A percentile compares a stretch with the other conserved stretches of the same genome.
These are phyloP conservation scores for Candoia aspera DNA, from an alignment of 2,113 vertebrate genomes.

Conservation along the genomic window DNA sequence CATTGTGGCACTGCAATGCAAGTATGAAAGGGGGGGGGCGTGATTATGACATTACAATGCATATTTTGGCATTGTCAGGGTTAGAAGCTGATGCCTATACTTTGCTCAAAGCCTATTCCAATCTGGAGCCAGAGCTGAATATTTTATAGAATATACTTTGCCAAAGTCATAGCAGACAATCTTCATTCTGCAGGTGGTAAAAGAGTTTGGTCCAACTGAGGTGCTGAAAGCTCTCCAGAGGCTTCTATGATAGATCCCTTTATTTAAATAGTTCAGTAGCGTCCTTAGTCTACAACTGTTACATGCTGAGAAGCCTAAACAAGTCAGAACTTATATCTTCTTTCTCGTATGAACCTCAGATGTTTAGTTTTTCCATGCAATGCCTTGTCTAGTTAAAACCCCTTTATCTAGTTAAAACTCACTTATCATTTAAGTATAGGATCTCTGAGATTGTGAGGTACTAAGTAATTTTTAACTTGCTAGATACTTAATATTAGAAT, in stretches of 20 bases:
- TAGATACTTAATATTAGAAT: background rate
- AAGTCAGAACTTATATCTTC: background rate
- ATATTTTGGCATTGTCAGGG: background rate
- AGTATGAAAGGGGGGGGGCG: background rate
- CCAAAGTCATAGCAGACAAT: background rate
- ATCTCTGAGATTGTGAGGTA: background rate
- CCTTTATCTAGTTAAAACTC: background rate
- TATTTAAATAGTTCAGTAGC: background rate
- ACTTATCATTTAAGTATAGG: background rate
- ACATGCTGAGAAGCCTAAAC: background rate
- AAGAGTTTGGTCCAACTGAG: background rate
- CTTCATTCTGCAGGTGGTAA: background rate
- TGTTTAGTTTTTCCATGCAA: no score
- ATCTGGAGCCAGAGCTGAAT: background rate
- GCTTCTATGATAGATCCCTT: background rate
- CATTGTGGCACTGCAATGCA: background rate
- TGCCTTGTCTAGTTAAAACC: background rate
- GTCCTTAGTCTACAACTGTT: background rate
- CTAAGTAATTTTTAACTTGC: background rate
- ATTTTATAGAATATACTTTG: background rate
- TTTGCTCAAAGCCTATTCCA: background rate
- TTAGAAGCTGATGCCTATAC: background rate
- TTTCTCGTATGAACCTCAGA: background rate
- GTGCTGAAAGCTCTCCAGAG: background rate
- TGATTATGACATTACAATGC: background rate